Conservation (phyloP, 2,888 invertebrate genomes). For the Stenotaenia linearis region DNA sequence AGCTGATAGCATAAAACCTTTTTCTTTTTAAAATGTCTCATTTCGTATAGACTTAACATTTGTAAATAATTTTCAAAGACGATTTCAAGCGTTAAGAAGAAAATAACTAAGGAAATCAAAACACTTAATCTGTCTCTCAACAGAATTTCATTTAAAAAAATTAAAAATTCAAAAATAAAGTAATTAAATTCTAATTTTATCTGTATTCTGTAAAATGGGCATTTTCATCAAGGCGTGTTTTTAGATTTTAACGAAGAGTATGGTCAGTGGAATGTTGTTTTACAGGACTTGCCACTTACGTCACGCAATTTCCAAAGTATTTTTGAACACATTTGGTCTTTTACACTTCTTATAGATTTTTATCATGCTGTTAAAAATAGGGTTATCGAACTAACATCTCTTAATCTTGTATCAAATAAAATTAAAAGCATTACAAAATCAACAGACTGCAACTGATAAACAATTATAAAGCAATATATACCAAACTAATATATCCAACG, state of each 20-base stretch:
- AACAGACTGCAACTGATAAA: too few species aligned
- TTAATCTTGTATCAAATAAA: too few species aligned
- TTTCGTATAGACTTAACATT: not conserved
- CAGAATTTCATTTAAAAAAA: too few species aligned
- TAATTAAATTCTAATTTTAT: not conserved
- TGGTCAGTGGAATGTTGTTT: conserved; percentile 4
- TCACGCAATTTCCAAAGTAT: not conserved
- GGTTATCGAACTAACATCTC: too few species aligned
- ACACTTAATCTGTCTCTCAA: too few species aligned
- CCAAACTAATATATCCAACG: not conserved
- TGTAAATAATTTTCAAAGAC: not conserved
- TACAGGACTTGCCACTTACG: conserved; percentile 9
- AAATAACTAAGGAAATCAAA: too few species aligned
- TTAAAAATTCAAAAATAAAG: too few species aligned
- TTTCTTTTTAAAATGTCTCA: not conserved
- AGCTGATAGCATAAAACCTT: not conserved
- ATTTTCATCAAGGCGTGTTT: not conserved
- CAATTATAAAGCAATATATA: too few species aligned
- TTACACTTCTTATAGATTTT: too few species aligned
- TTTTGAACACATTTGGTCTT: not conserved
- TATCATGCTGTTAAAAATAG: too few species aligned
- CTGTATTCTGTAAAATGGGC: not conserved
- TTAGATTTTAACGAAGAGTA: not conserved
- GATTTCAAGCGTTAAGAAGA: too few species aligned
- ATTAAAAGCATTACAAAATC: too few species aligned